Conservation (phyloP, 2,113 vertebrate genomes). For the Carettochelys insculpta region DNA sequence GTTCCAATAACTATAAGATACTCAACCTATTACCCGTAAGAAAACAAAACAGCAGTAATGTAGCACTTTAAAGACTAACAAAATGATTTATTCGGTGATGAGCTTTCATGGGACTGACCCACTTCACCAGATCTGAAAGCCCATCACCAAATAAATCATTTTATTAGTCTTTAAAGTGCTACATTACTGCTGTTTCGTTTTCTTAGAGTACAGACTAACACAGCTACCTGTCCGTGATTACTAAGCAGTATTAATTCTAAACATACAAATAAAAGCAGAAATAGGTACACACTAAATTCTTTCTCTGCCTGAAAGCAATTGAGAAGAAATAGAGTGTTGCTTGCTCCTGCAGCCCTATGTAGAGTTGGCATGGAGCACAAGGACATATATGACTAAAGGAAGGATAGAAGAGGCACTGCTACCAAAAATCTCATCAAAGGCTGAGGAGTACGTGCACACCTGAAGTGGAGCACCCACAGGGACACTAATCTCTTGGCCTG, state of each 20-base stretch:
- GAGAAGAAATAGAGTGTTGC: not conserved
- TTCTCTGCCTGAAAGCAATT: not conserved
- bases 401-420: too few relatives aligned
- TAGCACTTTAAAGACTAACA: too few relatives aligned
- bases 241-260: not conserved
- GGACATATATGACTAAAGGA: too few relatives aligned
- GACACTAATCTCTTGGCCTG: not conserved
- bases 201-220: too few relatives aligned
- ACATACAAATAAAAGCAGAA: not conserved
- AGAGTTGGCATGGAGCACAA: not conserved
- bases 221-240: too few relatives aligned
- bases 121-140: too few relatives aligned
- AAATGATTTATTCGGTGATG: too few relatives aligned
- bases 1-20: not conserved
- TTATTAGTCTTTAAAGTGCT: too few relatives aligned
- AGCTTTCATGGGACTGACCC: too few relatives aligned
- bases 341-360: not conserved
- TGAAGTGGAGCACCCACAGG: not conserved
- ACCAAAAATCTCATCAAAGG: not conserved
- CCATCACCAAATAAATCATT: too few relatives aligned
- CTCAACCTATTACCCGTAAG: not conserved
- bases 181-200: too few relatives aligned
- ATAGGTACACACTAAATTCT: not conserved
- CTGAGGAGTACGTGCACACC: not conserved
- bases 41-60: too few relatives aligned